Percentiles rank a stretch among this genome's conserved stretches.
Evolutionary conservation across 2,113 vertebrate genomes (phyloP).

Genomic region (Bucco capensis): DNA sequence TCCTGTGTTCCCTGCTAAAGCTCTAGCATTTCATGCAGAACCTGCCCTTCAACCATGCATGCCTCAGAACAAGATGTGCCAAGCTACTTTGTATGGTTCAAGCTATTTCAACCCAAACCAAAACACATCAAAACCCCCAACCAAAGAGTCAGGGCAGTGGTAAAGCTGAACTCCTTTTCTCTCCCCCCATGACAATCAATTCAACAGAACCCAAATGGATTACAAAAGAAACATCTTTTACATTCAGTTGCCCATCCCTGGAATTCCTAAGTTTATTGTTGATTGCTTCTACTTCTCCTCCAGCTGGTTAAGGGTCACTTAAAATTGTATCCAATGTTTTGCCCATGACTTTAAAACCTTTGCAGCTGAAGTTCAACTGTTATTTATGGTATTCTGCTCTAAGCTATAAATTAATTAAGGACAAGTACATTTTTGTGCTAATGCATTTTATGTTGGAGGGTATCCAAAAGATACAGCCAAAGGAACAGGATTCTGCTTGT

Average conservation of each 20-base stretch:
- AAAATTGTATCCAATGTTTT: neutral
- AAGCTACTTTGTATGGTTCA: neutral
- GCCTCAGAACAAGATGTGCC: neutral
- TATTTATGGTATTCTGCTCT: constrained; percentile 52
- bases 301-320: constrained; percentile 3
- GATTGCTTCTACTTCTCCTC: constrained; percentile 56
- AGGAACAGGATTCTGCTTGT: constrained; percentile 35
- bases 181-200: neutral
- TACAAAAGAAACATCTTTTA: constrained; percentile 26
- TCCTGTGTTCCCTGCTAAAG: neutral
- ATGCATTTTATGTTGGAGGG: constrained; percentile 31
- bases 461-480: constrained; percentile 42
- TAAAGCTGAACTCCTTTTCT: neutral
- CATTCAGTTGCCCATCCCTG: constrained; percentile 50
- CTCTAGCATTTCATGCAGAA: neutral
- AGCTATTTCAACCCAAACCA: neutral
- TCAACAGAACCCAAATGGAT: neutral
- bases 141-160: neutral
- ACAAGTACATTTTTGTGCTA: constrained; percentile 48
- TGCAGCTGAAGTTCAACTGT: constrained; percentile 5
- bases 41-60: neutral
- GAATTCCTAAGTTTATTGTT: constrained; percentile 67
- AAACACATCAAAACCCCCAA: neutral
- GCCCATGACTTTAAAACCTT: neutral
- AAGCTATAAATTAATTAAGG: constrained; percentile 44